Evolutionary conservation across 1,140 invertebrate genomes (phyloP).

Genomic region (Drosophila lowei): DNA sequence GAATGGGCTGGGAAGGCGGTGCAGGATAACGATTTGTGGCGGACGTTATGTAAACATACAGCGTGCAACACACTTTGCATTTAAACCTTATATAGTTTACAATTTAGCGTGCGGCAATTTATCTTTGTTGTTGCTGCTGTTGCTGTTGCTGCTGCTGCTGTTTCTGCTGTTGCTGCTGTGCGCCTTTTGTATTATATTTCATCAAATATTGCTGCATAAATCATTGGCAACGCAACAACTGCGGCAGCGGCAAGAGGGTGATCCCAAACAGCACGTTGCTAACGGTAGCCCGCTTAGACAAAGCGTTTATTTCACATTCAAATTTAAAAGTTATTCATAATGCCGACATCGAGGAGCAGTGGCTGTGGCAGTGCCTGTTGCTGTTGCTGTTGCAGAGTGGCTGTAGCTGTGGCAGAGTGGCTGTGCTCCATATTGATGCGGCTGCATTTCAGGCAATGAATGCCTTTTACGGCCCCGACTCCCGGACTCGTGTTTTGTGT

Average conservation of each 20-base stretch:
- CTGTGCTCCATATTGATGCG: conserved; percentile 73
- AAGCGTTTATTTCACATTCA: conserved; percentile 82
- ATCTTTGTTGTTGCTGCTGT: conserved; percentile 56
- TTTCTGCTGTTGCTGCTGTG: conserved; percentile 43
- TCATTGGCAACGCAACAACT: conserved; percentile 61
- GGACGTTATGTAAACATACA: conserved; percentile 51
- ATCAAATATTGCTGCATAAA: conserved; percentile 79
- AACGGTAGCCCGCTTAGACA: conserved; percentile 78
- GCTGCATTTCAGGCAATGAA: conserved; percentile 55
- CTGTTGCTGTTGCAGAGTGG: conserved; percentile 3
- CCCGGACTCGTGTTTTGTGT: conserved; percentile 55
- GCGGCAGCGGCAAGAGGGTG: conserved; percentile 13
- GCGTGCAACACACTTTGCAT: conserved; percentile 52
- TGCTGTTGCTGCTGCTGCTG: conserved; percentile 15
- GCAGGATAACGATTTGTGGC: no score
- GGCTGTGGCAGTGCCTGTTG: conserved; percentile 4
- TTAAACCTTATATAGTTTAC: conserved; percentile 76
- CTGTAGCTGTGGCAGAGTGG: conserved; percentile 27
- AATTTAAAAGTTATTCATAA: conserved; percentile 82
- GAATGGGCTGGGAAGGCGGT: no score
- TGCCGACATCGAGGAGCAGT: conserved; percentile 52
- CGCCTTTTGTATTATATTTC: conserved; percentile 80
- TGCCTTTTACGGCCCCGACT: conserved; percentile 48
- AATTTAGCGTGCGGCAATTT: conserved; percentile 74
- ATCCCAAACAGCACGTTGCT: conserved; percentile 61